These are phyloP conservation scores for Metopolophium dirhodum DNA, from an alignment of 1,140 invertebrate species.

Conservation along the genomic window DNA sequence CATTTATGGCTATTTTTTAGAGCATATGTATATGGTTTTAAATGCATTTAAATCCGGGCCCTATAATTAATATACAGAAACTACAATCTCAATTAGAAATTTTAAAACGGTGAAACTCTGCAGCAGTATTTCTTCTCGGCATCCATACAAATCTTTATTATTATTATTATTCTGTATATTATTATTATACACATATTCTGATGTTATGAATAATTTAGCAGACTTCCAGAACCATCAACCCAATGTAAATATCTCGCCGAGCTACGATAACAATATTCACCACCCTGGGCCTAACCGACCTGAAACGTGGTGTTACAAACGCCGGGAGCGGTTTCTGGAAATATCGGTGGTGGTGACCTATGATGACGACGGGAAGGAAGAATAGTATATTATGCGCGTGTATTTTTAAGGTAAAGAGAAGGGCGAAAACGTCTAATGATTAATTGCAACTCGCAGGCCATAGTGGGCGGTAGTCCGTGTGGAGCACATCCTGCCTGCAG, in stretches of 20 bases:
- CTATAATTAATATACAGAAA: no score
- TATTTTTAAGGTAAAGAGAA: not conserved
- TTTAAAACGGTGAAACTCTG: not conserved
- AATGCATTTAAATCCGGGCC: no score
- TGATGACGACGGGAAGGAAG: not conserved
- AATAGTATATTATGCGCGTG: not conserved
- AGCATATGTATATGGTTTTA: no score
- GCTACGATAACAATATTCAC: not conserved
- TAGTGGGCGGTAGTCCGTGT: not conserved
- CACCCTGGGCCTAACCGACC: not conserved
- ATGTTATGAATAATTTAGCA: slow-evolving; percentile 3
- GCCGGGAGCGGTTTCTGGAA: not conserved
- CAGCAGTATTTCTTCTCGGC: no score
- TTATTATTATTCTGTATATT: not conserved
- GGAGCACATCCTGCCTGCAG: no score
- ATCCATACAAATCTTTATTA: no score
- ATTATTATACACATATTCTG: not conserved
- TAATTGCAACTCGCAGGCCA: not conserved
- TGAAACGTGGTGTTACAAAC: not conserved
- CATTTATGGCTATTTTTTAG: no score
- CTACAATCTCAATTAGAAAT: not conserved
- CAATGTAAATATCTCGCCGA: not conserved
- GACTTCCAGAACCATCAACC: not conserved
- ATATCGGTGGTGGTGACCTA: not conserved
- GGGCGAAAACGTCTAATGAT: not conserved